Base-by-base conservation (phyloP, 2,113 vertebrate species). In the Zosterops borbonicus region DNA sequence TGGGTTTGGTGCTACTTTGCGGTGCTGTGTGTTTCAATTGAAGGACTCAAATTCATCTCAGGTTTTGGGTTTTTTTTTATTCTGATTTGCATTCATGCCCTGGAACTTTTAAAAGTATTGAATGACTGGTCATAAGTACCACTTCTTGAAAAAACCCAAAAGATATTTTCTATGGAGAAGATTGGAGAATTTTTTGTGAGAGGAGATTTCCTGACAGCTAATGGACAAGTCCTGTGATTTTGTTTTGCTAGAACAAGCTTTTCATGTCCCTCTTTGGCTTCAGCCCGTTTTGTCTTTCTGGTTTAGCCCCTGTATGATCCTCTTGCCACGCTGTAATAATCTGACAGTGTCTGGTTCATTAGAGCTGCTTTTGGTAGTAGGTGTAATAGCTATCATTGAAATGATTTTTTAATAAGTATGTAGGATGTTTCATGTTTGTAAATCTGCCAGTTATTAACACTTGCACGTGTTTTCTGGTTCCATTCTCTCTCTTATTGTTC, bases 371-470 rank as follows among this genome's bases (percentile, higher is more conserved):
- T 84, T 8, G 14, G 47, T 47, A 73, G 63, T 74, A 91, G 84
- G 81, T 94, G 19, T 55, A 94, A 81, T 74, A 96, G 89, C 89
- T 46, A 71, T 89, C 83, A 79, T 39, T 74, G 85, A 89, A 92
- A 74, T 70, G 53, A 53, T 89, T 94, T 64, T 55, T 82, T 94
- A 89, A 70, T 63, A 68, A 94, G 63, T 41, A 58, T 63, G 83
- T 93, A 82, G 92, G 87, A 90, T 68, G 87, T 49, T 89, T 44
- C 41, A 22, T 77, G 76, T 77, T 80, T 89, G 88, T 76, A 86
- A 50, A 55, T 92, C 73, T 88, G 93, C 94, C 84, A 77, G 75
- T 75, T 93, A 90, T 63, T 90, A 96, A 87, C 58, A 65, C 25
- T 83, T 62, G 52, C 53, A 84, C 5, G 3, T 95, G 68, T 95